Evolutionary conservation across 2,888 invertebrate species (phyloP), one percentile per base, ranked within the genome.

Genomic region (Chydorus sphaericus): DNA sequence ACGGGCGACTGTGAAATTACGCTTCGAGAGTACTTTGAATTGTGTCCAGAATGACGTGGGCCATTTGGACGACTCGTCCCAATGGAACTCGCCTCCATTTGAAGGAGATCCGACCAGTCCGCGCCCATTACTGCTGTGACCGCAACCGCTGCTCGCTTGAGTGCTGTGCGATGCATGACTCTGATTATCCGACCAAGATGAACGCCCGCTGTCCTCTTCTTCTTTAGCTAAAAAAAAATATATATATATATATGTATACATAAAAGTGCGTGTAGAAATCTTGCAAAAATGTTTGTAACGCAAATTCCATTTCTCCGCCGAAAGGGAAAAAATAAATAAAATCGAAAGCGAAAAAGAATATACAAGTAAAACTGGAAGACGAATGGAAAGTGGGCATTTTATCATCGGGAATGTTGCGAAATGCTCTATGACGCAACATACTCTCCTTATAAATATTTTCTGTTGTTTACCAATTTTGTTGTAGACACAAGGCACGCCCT

Each of bases 41-140:
- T 86, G 85, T 14, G 83, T 85, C 75, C 79, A 80, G 68, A 85
- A 85, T 59, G 80, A 78, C n/a, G 85, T 85, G 50, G 83, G 82
- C 77, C 82, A 82, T 58, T 78, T 69, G 20, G 60, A 59, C 4
- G 52, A 52, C 36, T 55, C 49, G 28, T 55, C 55, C 37, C 55
- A 48, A 36, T 5, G 61, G 59, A 52, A 52, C 23, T 52, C 52
- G 36, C 36, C 23, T n/a, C n/a, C n/a, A n/a, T n/a, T n/a, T n/a
- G n/a, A n/a, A 16, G 52, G 52, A 10, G 52, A 52, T n/a, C n/a
- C n/a, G n/a, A n/a, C n/a, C n/a, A n/a, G n/a, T n/a, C n/a, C n/a
- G n/a, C n/a, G n/a, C n/a, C n/a, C n/a, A n/a, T n/a, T n/a, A n/a
- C n/a, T n/a, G 36, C 52, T 52, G 52, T 52, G 52, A 16, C n/a